These are phyloP conservation scores for Micropoecilia bifurca DNA, from an alignment of 2,797 vertebrate species.

Conservation along the genomic window DNA sequence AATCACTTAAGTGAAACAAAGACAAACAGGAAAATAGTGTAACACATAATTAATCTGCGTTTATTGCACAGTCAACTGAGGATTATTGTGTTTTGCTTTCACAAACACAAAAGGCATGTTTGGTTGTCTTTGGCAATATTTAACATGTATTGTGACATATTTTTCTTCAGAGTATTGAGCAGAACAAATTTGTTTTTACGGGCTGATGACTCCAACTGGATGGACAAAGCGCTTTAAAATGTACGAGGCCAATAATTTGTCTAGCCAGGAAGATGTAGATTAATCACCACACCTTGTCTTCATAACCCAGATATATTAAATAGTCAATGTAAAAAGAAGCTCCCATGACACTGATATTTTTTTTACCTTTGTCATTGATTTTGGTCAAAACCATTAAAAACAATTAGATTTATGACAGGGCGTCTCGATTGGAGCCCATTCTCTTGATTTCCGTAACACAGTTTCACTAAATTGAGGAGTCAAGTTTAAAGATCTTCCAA, in stretches of 20 bases:
- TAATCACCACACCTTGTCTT: slow-evolving; percentile 20
- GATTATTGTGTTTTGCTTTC: slow-evolving; percentile 3
- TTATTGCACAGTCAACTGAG: slow-evolving; percentile 5
- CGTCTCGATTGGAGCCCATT: not conserved
- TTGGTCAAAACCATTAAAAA: not conserved
- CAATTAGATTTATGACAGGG: not conserved
- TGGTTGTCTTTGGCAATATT: slow-evolving; percentile 2
- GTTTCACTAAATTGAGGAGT: not conserved
- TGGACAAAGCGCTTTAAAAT: slow-evolving; percentile 44
- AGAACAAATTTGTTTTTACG: slow-evolving; percentile 11
- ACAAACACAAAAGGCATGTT: slow-evolving; percentile 6
- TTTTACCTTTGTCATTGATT: not conserved
- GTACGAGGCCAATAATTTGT: slow-evolving; percentile 35
- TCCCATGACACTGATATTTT: not conserved
- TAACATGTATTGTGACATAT: not conserved
- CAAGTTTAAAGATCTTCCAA: not conserved
- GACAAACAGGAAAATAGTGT: slow-evolving; percentile 32
- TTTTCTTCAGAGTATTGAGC: not conserved
- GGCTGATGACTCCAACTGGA: not conserved
- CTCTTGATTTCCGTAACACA: not conserved
- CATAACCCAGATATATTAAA: slow-evolving; percentile 10
- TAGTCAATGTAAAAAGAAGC: not conserved
- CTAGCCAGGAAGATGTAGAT: slow-evolving; percentile 15
- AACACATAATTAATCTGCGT: slow-evolving; percentile 41
- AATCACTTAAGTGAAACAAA: slow-evolving; percentile 56